Conservation (phyloP, 2,113 vertebrate species). For the Chloebia gouldiae region DNA sequence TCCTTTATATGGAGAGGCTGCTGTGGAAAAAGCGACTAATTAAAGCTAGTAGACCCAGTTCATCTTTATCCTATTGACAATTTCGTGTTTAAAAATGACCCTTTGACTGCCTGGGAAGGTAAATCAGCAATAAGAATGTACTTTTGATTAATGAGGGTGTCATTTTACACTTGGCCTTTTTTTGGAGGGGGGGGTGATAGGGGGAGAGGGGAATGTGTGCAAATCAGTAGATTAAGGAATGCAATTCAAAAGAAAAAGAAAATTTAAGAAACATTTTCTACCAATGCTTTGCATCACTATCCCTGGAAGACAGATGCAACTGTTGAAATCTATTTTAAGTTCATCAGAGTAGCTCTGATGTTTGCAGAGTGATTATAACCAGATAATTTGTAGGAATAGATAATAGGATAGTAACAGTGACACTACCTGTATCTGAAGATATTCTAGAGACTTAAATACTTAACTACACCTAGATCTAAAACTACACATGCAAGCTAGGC, state of each 20-base stretch:
- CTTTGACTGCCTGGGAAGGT: not conserved
- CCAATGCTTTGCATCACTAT: not conserved
- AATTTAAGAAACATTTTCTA: not conserved
- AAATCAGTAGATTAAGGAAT: not conserved
- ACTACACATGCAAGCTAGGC: not conserved
- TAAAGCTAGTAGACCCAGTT: conserved; percentile 17
- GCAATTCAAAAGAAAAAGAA: not conserved
- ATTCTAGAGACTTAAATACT: not conserved
- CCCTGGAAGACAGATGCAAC: not conserved
- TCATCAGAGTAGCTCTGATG: not conserved
- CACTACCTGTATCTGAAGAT: not conserved
- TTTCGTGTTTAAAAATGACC: conserved; percentile 25
- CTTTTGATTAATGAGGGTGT: not conserved
- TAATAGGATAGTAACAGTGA: not conserved
- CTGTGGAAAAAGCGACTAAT: not conserved
- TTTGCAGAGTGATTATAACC: not conserved
- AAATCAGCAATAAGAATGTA: not conserved
- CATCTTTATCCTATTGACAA: conserved; percentile 31
- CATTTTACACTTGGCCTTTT: not conserved
- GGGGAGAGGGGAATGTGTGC: not conserved
- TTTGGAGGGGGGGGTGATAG: not conserved
- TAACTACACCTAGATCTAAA: not conserved
- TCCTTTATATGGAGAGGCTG: not conserved
- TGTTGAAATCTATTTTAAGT: not conserved
- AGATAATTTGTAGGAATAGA: not conserved